Evolutionary conservation across 1,140 invertebrate species (phyloP).

Genomic region (Ephestia elutella): DNA sequence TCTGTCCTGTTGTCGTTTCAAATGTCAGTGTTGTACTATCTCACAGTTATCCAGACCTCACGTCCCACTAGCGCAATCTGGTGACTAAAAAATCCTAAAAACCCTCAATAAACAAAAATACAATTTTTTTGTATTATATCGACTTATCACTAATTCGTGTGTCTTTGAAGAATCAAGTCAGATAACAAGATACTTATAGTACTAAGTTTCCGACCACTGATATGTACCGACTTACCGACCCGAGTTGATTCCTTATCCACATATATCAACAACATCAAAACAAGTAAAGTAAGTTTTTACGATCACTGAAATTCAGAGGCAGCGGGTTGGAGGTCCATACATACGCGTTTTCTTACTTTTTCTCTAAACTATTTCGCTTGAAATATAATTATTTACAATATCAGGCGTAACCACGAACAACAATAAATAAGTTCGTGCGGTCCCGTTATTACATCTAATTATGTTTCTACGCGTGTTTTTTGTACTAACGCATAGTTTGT

Average conservation of each 20-base stretch:
- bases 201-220: slow-evolving; percentile 65
- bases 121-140: not conserved
- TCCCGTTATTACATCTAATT: slow-evolving; percentile 10
- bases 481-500: not conserved
- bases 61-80: too few species aligned
- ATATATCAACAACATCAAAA: slow-evolving; percentile 73
- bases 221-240: slow-evolving; percentile 59
- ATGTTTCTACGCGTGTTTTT: not conserved
- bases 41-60: too few species aligned
- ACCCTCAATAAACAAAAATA: too few species aligned
- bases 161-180: slow-evolving; percentile 28
- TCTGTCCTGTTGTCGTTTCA: too few species aligned
- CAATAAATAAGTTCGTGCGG: not conserved
- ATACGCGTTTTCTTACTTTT: slow-evolving; percentile 25
- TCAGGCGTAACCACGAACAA: not conserved
- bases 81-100: too few species aligned
- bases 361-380: not conserved
- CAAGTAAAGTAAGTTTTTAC: slow-evolving; percentile 50
- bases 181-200: slow-evolving; percentile 71
- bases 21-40: too few species aligned
- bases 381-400: not conserved
- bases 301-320: not conserved
- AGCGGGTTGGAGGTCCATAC: not conserved
- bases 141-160: not conserved
- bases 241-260: slow-evolving; percentile 68